Evolutionary conservation across 2,888 invertebrate genomes (phyloP).

Genomic region (Stenoptilia bipunctidactyla): DNA sequence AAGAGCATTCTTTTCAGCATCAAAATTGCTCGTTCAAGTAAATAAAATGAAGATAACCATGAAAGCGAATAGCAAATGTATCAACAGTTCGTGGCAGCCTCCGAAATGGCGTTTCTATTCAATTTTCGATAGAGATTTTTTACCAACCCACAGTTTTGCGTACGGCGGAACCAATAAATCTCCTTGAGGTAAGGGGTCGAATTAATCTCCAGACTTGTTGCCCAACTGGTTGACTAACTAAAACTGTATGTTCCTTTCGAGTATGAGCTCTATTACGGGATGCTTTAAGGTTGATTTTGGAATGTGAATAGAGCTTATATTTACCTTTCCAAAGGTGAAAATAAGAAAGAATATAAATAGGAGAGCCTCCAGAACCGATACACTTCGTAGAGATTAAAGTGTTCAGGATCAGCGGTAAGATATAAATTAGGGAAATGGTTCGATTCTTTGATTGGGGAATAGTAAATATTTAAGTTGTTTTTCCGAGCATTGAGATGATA

Average conservation of each 20-base stretch:
- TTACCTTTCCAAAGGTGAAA: slow-evolving; percentile 59
- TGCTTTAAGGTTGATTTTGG: slow-evolving; percentile 27
- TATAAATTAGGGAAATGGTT: slow-evolving; percentile 50
- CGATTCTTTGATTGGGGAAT: slow-evolving; percentile 26
- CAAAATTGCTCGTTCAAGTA: neutral
- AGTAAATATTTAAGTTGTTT: slow-evolving; percentile 4
- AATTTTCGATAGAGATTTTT: slow-evolving; percentile 72
- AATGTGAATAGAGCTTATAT: slow-evolving; percentile 29
- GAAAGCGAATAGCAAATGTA: slow-evolving; percentile 44
- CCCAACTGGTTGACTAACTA: slow-evolving; percentile 41
- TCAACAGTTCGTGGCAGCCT: slow-evolving; percentile 47
- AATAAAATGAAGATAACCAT: slow-evolving; percentile 53
- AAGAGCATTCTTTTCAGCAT: no score
- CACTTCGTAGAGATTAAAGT: slow-evolving; percentile 66
- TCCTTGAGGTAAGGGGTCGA: slow-evolving; percentile 65
- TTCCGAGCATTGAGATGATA: no score
- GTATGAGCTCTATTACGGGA: slow-evolving; percentile 27
- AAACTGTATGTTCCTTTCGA: slow-evolving; percentile 18
- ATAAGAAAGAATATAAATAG: slow-evolving; percentile 66
- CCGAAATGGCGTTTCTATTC: slow-evolving; percentile 69
- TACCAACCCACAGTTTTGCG: slow-evolving; percentile 69
- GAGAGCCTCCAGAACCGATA: slow-evolving; percentile 52
- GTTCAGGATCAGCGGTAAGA: slow-evolving; percentile 42
- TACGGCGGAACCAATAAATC: slow-evolving; percentile 69
- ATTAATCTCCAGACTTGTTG: slow-evolving; percentile 64